Evolutionary conservation across 2,888 invertebrate species (phyloP).

Genomic region (Phyllotreta cruciferae): DNA sequence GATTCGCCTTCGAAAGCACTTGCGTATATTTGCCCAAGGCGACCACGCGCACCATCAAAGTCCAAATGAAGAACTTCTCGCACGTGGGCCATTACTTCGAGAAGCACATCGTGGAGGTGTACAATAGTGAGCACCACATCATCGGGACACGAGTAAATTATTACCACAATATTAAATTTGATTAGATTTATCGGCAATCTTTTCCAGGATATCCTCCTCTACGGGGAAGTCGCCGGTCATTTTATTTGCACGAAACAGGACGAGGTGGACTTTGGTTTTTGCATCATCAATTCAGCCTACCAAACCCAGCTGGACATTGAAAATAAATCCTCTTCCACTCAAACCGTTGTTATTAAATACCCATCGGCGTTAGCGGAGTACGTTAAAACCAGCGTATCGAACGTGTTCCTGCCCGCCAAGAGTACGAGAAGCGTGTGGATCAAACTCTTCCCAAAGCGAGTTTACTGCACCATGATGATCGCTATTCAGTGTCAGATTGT

Average conservation of each 20-base stretch:
- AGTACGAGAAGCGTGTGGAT: conserved; percentile 39
- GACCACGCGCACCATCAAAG: conserved; percentile 30
- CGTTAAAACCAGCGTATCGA: conserved; percentile 35
- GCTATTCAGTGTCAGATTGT: too few species aligned
- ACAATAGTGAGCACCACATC: conserved; percentile 22
- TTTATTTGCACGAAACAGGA: conserved; percentile 40
- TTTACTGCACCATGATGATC: not conserved
- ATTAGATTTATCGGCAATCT: not conserved
- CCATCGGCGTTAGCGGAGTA: conserved; percentile 39
- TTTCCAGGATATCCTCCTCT: conserved; percentile 40
- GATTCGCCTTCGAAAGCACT: conserved; percentile 34
- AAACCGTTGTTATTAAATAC: conserved; percentile 41
- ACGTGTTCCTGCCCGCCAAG: conserved; percentile 37
- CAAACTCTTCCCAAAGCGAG: conserved; percentile 36
- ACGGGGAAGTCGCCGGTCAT: conserved; percentile 42
- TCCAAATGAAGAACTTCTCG: conserved; percentile 39
- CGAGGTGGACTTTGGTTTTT: conserved; percentile 43
- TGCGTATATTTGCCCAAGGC: conserved; percentile 26
- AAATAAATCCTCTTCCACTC: conserved; percentile 40
- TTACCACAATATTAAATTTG: not conserved
- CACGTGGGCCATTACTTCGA: conserved; percentile 42
- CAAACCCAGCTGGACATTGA: conserved; percentile 40
- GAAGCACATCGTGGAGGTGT: conserved; percentile 37
- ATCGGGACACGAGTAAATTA: conserved; percentile 26
- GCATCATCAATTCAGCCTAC: conserved; percentile 42